Evolutionary conservation across 1,140 invertebrate genomes (phyloP).

Genomic region (Platorchestia sp.): DNA sequence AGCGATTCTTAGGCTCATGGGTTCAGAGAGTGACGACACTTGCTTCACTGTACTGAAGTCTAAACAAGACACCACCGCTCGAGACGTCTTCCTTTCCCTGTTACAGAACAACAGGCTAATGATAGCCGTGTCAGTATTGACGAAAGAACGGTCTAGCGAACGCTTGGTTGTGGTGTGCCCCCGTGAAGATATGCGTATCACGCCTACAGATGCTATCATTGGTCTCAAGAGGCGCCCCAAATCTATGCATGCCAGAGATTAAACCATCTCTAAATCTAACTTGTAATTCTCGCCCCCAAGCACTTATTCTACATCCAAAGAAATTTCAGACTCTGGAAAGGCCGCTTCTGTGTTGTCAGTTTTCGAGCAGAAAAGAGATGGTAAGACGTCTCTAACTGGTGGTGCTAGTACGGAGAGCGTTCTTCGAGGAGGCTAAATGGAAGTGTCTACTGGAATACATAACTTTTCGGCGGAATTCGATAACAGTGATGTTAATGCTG

Average conservation of each 20-base stretch:
- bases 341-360: neutral
- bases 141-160: neutral
- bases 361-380: neutral
- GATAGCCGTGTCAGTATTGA: neutral
- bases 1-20: slow-evolving; percentile 18
- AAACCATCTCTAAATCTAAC: slow-evolving; percentile 4
- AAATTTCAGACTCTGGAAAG: neutral
- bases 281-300: neutral
- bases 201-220: neutral
- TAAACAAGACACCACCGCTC: neutral
- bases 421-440: neutral
- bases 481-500: neutral
- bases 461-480: neutral
- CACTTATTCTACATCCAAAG: neutral
- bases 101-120: neutral
- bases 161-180: slow-evolving; percentile 20
- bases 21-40: neutral
- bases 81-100: neutral
- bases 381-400: neutral
- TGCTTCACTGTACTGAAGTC: slow-evolving; percentile 20
- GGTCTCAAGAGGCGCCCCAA: slow-evolving; percentile 17
- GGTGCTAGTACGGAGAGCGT: neutral
- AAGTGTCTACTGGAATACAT: neutral
- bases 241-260: neutral
- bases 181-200: neutral